Conservation (phyloP, 2,113 vertebrate species). For the Mesembrinibis cayennensis region DNA sequence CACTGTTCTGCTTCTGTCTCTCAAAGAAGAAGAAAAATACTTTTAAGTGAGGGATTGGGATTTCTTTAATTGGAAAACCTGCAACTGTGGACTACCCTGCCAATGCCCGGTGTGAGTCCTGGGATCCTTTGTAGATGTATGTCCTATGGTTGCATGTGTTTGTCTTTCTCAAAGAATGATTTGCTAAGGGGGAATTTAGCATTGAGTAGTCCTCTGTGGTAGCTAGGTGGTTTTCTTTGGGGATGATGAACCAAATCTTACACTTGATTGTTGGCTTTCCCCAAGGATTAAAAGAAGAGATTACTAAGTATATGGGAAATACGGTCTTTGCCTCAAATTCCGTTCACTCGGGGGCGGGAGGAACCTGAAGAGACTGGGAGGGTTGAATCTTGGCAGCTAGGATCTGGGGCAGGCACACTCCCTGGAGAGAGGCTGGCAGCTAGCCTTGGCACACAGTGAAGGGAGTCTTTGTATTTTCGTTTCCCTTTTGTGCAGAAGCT, state of each 20-base stretch:
- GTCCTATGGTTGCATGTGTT: background rate
- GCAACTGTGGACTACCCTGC: background rate
- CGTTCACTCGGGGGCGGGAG: background rate
- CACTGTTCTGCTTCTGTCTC: background rate
- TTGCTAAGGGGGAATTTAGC: background rate
- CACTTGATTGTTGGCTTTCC: background rate
- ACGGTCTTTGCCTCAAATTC: background rate
- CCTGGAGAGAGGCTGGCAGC: accelerated
- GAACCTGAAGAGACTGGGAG: background rate
- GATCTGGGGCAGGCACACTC: background rate
- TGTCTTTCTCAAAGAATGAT: background rate
- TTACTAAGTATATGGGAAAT: background rate
- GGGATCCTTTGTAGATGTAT: background rate
- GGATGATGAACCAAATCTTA: background rate
- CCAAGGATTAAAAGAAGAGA: background rate
- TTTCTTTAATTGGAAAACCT: background rate
- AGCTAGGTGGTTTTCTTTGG: background rate
- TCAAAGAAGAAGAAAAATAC: background rate
- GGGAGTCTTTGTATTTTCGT: background rate
- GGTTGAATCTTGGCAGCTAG: background rate
- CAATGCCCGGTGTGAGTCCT: background rate
- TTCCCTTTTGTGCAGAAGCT: background rate
- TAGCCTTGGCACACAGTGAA: background rate
- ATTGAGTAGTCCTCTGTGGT: background rate
- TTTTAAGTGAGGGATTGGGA: background rate